phyloP scores from a whole-genome alignment of 2,113 vertebrate genomes.

The Synchiropus splendidus region DNA sequence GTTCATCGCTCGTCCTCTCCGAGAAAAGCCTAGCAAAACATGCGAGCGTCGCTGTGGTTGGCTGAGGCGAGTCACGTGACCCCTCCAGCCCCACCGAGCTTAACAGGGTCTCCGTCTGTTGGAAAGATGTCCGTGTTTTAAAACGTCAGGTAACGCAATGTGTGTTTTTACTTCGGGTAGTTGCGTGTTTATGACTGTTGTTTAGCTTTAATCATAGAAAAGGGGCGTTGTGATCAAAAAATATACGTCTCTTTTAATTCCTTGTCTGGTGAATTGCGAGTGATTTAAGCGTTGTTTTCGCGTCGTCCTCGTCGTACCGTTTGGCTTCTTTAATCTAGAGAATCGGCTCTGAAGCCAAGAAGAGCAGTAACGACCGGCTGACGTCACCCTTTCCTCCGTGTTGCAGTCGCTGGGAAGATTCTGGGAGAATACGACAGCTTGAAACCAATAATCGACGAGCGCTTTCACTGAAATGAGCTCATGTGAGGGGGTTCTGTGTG shows the following conservation, averaged over 20 bases:
- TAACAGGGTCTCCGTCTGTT: conserved; percentile 53
- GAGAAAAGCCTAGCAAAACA: conserved; percentile 68
- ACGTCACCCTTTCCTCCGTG: conserved; percentile 71
- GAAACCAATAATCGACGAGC: no score
- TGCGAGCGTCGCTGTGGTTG: conserved; percentile 53
- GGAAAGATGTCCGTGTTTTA: conserved; percentile 45
- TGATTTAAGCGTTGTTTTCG: no score
- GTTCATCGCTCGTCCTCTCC: conserved; percentile 60
- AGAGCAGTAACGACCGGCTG: conserved; percentile 48
- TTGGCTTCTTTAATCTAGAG: neutral
- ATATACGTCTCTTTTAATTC: no score
- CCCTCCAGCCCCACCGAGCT: conserved; percentile 32
- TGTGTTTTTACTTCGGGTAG: conserved; percentile 12
- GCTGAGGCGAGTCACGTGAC: conserved; percentile 48
- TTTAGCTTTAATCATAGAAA: no score
- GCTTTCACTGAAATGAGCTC: no score
- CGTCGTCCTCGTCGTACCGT: no score
- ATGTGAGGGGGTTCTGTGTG: no score
- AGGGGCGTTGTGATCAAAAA: no score
- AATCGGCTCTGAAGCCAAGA: conserved; percentile 1
- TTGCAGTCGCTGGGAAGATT: conserved; percentile 65
- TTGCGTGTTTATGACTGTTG: neutral
- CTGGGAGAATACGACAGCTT: conserved; percentile 42
- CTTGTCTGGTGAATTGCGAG: no score
- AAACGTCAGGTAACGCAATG: conserved; percentile 3